These are phyloP conservation scores for Apodemia duryi DNA, from an alignment of 2,888 invertebrate species.

Conservation along the genomic window DNA sequence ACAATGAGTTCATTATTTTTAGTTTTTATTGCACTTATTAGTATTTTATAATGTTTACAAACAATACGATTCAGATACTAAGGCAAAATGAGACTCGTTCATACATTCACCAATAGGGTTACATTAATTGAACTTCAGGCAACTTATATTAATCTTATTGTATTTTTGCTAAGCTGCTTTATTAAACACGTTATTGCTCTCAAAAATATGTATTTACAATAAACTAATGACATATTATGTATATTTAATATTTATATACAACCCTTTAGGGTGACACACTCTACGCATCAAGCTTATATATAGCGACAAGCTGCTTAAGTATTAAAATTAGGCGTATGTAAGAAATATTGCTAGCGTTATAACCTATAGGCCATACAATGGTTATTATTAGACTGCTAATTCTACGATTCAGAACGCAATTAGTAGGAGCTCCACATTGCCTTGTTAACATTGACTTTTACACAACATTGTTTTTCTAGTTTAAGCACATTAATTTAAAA, in stretches of 20 bases:
- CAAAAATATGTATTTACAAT: constrained; percentile 35
- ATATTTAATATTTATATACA: constrained; percentile 27
- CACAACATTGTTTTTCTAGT: too few species aligned
- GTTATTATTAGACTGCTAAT: too few species aligned
- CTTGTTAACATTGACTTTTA: neutral
- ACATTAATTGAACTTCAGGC: too few species aligned
- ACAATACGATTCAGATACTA: too few species aligned
- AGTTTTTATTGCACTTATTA: neutral
- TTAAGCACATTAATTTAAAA: too few species aligned
- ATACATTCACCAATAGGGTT: too few species aligned
- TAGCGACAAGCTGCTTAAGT: constrained; percentile 33
- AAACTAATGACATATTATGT: constrained; percentile 32
- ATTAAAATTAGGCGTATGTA: constrained; percentile 16
- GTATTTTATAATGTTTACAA: neutral
- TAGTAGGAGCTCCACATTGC: too few species aligned
- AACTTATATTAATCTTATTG: too few species aligned
- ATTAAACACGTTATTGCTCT: neutral
- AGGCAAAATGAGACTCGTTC: too few species aligned
- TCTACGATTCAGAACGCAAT: too few species aligned
- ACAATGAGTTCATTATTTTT: neutral
- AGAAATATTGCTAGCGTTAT: neutral
- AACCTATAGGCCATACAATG: neutral
- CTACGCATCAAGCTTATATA: constrained; percentile 50
- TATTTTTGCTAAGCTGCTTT: neutral
- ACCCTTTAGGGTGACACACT: constrained; percentile 57